Conservation (phyloP, 1,140 invertebrate genomes). For the Lepidostoma basale region DNA sequence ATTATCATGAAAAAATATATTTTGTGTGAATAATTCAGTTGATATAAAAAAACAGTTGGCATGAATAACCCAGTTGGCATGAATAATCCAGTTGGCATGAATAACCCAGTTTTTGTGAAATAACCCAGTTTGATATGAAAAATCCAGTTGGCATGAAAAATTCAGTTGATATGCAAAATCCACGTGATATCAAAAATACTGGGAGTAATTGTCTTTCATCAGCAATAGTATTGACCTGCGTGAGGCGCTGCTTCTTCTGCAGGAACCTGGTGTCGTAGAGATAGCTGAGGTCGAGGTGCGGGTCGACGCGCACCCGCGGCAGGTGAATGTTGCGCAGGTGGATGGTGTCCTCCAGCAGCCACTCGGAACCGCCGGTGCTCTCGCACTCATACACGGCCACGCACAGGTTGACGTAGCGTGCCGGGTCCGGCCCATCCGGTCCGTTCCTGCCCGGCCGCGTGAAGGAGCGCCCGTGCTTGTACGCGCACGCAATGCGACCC, state of each 20-base stretch:
- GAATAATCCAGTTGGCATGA: too few relatives aligned
- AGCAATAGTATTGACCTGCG: slow-evolving; percentile 70
- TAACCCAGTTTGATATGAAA: too few relatives aligned
- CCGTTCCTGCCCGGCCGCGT: slow-evolving; percentile 65
- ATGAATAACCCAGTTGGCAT: too few relatives aligned
- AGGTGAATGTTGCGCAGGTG: slow-evolving; percentile 87
- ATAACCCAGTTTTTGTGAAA: too few relatives aligned
- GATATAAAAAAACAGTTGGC: too few relatives aligned
- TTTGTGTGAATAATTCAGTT: too few relatives aligned
- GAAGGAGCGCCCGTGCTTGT: slow-evolving; percentile 88
- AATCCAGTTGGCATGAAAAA: too few relatives aligned
- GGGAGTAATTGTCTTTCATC: too few relatives aligned
- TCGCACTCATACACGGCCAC: slow-evolving; percentile 99
- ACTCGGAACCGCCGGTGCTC: slow-evolving; percentile 96
- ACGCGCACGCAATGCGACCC: slow-evolving; percentile 94
- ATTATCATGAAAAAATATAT: too few relatives aligned
- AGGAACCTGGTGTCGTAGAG: slow-evolving; percentile 81
- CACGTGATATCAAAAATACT: too few relatives aligned
- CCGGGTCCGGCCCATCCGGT: slow-evolving; percentile 64
- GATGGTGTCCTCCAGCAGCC: slow-evolving; percentile 98
- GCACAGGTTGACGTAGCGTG: slow-evolving; percentile 89
- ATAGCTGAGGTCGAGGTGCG: slow-evolving; percentile 82
- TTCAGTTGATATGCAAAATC: too few relatives aligned
- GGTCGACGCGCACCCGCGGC: slow-evolving; percentile 79
- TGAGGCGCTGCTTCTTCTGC: slow-evolving; percentile 77